Evolutionary conservation across 2,797 vertebrate genomes (phyloP).

Genomic region (Squalus acanthias): DNA sequence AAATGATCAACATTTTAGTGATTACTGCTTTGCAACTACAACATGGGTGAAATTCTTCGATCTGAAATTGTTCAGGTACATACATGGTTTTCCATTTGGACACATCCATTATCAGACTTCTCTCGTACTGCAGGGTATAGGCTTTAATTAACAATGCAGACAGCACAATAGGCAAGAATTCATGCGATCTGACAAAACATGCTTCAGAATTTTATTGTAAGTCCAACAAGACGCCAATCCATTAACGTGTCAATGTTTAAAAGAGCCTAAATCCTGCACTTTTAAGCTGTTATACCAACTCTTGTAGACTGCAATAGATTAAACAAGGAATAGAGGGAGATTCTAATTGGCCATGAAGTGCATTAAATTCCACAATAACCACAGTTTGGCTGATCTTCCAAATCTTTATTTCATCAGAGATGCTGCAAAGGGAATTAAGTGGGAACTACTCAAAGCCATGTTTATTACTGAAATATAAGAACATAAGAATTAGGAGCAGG

Average conservation of each 20-base stretch:
- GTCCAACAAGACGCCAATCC: neutral
- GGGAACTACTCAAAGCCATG: too few relatives aligned
- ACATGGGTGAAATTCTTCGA: neutral
- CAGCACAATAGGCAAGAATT: neutral
- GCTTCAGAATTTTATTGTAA: neutral
- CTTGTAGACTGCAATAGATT: neutral
- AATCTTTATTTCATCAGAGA: too few relatives aligned
- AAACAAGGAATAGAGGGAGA: neutral
- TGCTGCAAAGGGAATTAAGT: too few relatives aligned
- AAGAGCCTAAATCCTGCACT: neutral
- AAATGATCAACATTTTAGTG: neutral
- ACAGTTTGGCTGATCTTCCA: too few relatives aligned
- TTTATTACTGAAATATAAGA: too few relatives aligned
- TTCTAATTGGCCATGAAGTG: neutral
- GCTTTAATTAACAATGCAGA: neutral
- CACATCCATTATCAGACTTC: neutral
- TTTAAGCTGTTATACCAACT: neutral
- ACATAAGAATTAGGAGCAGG: too few relatives aligned
- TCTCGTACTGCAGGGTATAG: neutral
- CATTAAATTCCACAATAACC: neutral
- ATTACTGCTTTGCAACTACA: neutral
- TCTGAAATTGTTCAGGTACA: neutral
- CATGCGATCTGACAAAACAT: neutral
- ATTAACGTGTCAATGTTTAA: slow-evolving; percentile 1
- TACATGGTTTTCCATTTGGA: neutral